Evolutionary conservation across 2,888 invertebrate species (phyloP).

Genomic region (Lepidocyrtoides sp.): DNA sequence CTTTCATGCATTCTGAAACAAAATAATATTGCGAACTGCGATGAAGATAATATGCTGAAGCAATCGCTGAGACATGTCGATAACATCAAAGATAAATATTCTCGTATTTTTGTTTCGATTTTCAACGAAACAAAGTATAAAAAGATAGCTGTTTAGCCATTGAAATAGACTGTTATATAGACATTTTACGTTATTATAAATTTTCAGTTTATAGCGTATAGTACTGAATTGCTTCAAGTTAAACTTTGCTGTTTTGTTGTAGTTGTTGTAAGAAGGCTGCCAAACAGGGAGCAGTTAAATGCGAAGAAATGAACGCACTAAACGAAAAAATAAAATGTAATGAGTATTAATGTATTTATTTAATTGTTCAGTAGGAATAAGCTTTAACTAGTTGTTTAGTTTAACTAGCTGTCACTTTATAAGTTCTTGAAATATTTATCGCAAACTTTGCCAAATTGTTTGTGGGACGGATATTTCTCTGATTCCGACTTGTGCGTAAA

Average conservation of each 20-base stretch:
- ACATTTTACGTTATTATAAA: slow-evolving; percentile 13
- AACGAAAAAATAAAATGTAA: too few relatives aligned
- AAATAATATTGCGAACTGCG: too few relatives aligned
- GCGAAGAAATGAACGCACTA: too few relatives aligned
- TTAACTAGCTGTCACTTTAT: not conserved
- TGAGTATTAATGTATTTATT: too few relatives aligned
- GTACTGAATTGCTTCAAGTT: not conserved
- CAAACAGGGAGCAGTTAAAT: too few relatives aligned
- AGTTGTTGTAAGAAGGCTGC: too few relatives aligned
- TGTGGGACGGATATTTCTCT: slow-evolving; percentile 38
- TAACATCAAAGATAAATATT: too few relatives aligned
- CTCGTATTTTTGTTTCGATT: too few relatives aligned
- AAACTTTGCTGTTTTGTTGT: too few relatives aligned
- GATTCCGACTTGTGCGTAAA: not conserved
- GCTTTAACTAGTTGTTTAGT: slow-evolving; percentile 12
- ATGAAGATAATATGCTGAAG: too few relatives aligned
- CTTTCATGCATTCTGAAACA: slow-evolving; percentile 24
- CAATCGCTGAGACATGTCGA: too few relatives aligned
- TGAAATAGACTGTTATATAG: slow-evolving; percentile 43
- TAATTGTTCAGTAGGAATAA: too few relatives aligned
- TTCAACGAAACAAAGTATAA: not conserved
- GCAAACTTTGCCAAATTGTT: slow-evolving; percentile 42
- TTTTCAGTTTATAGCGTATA: not conserved
- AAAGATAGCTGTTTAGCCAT: slow-evolving; percentile 21
- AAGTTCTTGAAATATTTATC: not conserved